Conservation (phyloP, 2,113 vertebrate genomes). For the Pontoporia blainvillei region DNA sequence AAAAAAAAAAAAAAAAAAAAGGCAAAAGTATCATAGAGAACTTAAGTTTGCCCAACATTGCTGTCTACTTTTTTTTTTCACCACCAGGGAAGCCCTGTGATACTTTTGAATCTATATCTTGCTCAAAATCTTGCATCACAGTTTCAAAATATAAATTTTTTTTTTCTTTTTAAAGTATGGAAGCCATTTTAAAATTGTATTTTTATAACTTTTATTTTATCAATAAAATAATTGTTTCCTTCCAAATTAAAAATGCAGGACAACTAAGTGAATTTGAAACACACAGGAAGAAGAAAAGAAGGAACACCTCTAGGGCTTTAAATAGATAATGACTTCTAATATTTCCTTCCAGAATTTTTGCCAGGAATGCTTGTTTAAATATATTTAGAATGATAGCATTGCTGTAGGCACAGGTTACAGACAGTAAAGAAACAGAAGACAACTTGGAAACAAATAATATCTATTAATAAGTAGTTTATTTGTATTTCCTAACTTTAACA, state of each 20-base stretch:
- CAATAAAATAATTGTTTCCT: background rate
- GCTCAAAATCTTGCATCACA: background rate
- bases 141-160: background rate
- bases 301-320: background rate
- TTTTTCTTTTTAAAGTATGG: background rate
- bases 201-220: background rate
- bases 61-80: no score
- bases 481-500: background rate
- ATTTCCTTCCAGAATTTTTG: background rate
- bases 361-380: background rate
- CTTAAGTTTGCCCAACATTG: no score
- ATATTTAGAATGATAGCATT: background rate
- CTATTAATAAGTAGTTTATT: background rate
- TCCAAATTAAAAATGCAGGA: background rate
- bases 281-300: background rate
- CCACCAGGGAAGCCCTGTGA: background rate
- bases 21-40: no score
- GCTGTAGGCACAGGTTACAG: background rate
- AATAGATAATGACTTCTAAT: background rate
- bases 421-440: background rate
- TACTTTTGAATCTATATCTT: background rate
- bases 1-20: no score
- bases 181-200: background rate
- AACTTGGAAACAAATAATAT: background rate
- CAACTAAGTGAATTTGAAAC: background rate